Evolutionary conservation across 2,888 invertebrate species (phyloP), one percentile per base, ranked within the genome.

Genomic region (Calameuta pallipes): DNA sequence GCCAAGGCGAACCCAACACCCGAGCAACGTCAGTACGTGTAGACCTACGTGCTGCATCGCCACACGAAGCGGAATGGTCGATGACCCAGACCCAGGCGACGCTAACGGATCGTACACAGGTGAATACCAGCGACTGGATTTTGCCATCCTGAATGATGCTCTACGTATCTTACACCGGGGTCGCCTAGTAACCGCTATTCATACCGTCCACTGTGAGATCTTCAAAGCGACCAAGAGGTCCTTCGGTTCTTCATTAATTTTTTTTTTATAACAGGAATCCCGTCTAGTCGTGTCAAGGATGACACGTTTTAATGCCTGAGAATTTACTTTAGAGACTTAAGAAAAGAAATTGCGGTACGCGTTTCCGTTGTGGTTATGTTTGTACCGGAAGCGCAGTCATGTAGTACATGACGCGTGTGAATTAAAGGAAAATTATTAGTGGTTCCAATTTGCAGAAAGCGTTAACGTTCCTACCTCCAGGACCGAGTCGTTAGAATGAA

Each of bases 1-100:
- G 56, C 23, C 23, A 56, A 56, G 31, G 13, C 71, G 71, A 31
- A 34, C 34, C 71, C 30, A 71, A 30, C 71, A 31, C 33, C 31
- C 30, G 71, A 11, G 12, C 23, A 34, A 13, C 71, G 2, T 31
- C 13, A 9, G 31, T 34, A 33, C 71, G 71, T 31, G 56, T 56
- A 56, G 23, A 56, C 23, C 56, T 23, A 56, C 56, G 56, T 56
- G 56, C 56, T 56, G 56, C 56, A 56, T 23, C 56, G 56, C 56
- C 56, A 56, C 56, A 56, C 56, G 56, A 56, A 33, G 71, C 34
- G 31, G 75, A 76, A 76, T 86, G 86, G 86, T 85, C 86, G 86
- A 86, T 86, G 86, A 86, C 86, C 86, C 84, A 82, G 37, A 75
- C 71, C 71, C 79, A 85, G 85, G 84, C 84, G 82, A 83, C 79